phyloP scores from a whole-genome alignment of 2,888 invertebrate species.

The Bellardia bayeri region DNA sequence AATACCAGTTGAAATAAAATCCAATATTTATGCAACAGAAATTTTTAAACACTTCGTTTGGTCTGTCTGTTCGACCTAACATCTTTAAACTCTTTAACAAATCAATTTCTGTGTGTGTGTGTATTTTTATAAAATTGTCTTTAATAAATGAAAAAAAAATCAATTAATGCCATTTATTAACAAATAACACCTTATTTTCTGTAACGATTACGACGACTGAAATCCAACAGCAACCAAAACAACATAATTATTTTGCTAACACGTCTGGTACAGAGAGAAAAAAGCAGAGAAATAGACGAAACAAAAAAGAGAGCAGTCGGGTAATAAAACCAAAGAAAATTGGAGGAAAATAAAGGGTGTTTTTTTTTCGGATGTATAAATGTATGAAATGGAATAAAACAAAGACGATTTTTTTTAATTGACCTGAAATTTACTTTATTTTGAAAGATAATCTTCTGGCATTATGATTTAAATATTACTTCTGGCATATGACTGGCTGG shows the following conservation, averaged over 20 bases:
- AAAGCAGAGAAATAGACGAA: neutral
- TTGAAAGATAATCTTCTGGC: too few species aligned
- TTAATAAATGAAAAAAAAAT: conserved; percentile 23
- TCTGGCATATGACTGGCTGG: too few species aligned
- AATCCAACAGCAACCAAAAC: conserved; percentile 31
- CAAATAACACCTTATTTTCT: conserved; percentile 29
- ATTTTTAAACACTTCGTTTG: conserved; percentile 12
- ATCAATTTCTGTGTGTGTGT: conserved; percentile 21
- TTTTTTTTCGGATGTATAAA: too few species aligned
- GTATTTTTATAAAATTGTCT: conserved; percentile 8
- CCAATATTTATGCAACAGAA: conserved; percentile 62
- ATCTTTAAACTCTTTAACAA: conserved; percentile 45
- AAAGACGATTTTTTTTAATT: too few species aligned
- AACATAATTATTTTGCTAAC: conserved; percentile 35
- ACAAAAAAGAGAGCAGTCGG: neutral
- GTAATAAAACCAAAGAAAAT: conserved; percentile 47
- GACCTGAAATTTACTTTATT: too few species aligned
- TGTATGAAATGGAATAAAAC: too few species aligned
- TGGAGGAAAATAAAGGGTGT: neutral
- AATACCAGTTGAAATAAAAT: conserved; percentile 25
- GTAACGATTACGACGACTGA: conserved; percentile 23
- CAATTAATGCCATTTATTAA: conserved; percentile 56
- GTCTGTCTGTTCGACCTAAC: neutral
- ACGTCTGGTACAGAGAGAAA: neutral
- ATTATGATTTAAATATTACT: too few species aligned